Evolutionary conservation across 2,113 vertebrate species (phyloP), one percentile per base, ranked within the genome.

Genomic region (Herpetotheres cachinnans): DNA sequence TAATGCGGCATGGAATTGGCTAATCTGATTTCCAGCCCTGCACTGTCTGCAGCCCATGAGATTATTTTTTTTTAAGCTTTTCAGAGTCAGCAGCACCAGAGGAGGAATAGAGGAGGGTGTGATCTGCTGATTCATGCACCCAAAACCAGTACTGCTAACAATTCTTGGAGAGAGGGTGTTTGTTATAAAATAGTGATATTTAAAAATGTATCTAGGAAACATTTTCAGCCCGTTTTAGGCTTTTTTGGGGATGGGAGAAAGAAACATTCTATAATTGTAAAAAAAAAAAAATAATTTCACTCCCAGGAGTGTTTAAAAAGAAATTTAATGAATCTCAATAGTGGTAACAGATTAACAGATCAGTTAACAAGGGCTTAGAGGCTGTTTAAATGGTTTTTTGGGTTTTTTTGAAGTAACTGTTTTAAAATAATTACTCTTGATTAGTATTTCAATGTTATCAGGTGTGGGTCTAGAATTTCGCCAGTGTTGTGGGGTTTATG

Each of bases 361-460:
- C 73, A 80, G 72, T 88, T 84, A 90, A 29, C 29, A 56, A 95
- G 58, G 65, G 40, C 61, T 81, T 12, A 66, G 90, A 74, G 20
- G 11, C 40, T 85, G 69, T 88, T 94, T 80, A 94, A 76, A 12
- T n/a, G n/a, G n/a, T 70, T 92, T 25, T 59, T 74, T 89, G 38
- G 22, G 84, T 80, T 77, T 69, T 63, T 32, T 52, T 22, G 7
- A 77, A 97, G 22, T 63, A 93, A 70, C 54, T 94, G 26, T 93
- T 97, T 95, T 70, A 91, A 96, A 91, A 69, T 40, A 56, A 81
- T 96, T 91, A 95, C 77, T 94, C 72, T 52, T 97, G 16, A 54
- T 52, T 93, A 86, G 62, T 90, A 82, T 90, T 97, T 97, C 40
- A 84, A 12, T 50, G 10, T 89, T 93, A 49, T 36, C 66, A 84